Evolutionary conservation across 2,113 vertebrate genomes (phyloP), one percentile per base, ranked within the genome.

Genomic region (Marmota flaviventris): DNA sequence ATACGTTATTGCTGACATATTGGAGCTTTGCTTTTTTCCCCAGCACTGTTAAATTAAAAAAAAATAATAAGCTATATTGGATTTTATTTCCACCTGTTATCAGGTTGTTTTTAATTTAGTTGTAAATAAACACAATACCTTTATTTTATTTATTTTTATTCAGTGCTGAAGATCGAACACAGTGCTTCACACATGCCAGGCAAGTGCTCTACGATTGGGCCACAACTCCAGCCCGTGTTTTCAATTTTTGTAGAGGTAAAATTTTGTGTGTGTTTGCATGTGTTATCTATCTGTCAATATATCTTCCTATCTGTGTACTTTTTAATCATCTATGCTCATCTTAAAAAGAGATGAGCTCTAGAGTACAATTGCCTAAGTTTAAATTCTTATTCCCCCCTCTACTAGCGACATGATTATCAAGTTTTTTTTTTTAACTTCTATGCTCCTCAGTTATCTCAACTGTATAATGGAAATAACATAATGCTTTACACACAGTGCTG

Each of bases 161-260:
- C 14, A 53, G 51, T 53, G 51, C 51, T 53, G 51, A 53, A 53
- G 16, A 53, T 53, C 14, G 51, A 53, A 53, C 16, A 2, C 51
- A 53, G 13, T 53, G 51, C 51, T 14, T 53, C 51, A 13, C 51
- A 53, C 51, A 53, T 53, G 51, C 51, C 13, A 53, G 51, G 51
- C 51, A 53, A 53, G 13, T 16, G 51, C 51, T 53, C 14, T 53
- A 53, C 51, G 13, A 53, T 4, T 53, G 16, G 14, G 51, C 51
- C 51, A 53, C 13, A 53, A 53, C 51, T 4, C 51, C 16, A 53
- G 14, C 13, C 51, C 13, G 10, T 42, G 9, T 78, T 89, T 88
- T 89, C 58, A 58, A 1, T 92, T 92, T 92, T 77, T 81, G 27
- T 85, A 85, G 29, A 75, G 51, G 42, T 34, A 78, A 92, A 96